Percentiles rank a stretch among this genome's conserved stretches.
These are phyloP conservation scores for Drosophila putrida DNA, from an alignment of 2,888 invertebrate genomes.

Conservation along the genomic window DNA sequence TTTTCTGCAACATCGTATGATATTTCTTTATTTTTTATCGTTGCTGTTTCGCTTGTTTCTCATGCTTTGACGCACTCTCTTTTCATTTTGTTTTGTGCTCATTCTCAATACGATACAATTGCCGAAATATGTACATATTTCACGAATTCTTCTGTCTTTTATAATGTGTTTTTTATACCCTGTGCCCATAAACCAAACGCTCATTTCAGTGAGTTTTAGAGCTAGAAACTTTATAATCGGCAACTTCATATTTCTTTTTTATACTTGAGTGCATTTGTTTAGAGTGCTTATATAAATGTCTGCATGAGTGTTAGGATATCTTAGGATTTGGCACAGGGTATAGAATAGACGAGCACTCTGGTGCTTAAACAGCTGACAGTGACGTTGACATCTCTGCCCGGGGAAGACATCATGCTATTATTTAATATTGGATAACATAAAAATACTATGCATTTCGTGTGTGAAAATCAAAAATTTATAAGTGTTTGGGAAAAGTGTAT, in stretches of 20 bases:
- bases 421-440: conserved; percentile 48
- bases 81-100: conserved; percentile 30
- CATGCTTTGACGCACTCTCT: conserved; percentile 43
- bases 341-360: neutral
- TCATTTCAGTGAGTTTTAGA: neutral
- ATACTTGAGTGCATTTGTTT: neutral
- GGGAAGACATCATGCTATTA: conserved; percentile 35
- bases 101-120: conserved; percentile 35
- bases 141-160: conserved; percentile 14
- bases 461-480: conserved; percentile 12
- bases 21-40: conserved; percentile 54
- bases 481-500: neutral
- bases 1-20: conserved; percentile 76
- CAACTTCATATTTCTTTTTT: neutral
- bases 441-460: conserved; percentile 8
- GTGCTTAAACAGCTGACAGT: conserved; percentile 44
- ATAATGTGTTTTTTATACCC: conserved; percentile 14
- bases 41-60: conserved; percentile 57
- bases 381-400: conserved; percentile 21
- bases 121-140: conserved; percentile 51
- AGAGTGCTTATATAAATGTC: neutral
- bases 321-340: neutral
- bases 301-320: neutral
- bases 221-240: neutral
- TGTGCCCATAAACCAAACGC: neutral